Conservation (phyloP, 2,113 vertebrate species). For the Python bivittatus region DNA sequence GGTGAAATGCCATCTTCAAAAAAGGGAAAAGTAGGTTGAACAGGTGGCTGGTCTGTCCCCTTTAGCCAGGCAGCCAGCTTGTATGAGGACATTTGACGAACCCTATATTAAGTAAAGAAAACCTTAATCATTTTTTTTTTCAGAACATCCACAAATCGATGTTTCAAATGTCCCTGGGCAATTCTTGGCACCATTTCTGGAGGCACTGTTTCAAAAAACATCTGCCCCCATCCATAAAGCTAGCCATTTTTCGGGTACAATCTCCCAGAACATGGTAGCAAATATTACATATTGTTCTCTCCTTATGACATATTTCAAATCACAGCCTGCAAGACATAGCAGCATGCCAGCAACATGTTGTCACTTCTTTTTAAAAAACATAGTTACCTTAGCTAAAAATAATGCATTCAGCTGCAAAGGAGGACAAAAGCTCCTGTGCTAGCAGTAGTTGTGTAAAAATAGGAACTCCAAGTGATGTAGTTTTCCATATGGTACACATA, state of each 20-base stretch:
- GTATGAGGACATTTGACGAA: not conserved
- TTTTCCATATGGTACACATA: not conserved
- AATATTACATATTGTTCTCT: not conserved
- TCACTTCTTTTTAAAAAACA: not conserved
- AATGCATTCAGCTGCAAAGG: not conserved
- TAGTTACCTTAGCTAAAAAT: not conserved
- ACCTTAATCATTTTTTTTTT: not conserved
- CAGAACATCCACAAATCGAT: not conserved
- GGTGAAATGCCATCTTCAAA: not conserved
- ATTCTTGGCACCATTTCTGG: not conserved
- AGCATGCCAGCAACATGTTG: not conserved
- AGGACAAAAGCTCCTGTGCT: not conserved
- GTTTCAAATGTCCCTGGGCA: not conserved
- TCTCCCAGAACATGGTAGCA: not conserved
- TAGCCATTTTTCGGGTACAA: not conserved
- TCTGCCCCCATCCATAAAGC: not conserved
- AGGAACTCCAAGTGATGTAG: not conserved
- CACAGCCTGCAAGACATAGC: not conserved
- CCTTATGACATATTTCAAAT: not conserved
- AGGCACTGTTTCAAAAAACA: not conserved
- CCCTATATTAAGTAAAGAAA: not conserved
- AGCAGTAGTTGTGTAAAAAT: not conserved
- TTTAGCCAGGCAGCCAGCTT: not conserved
- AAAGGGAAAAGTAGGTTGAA: not conserved
- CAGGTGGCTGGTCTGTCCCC: not conserved